These are phyloP conservation scores for Isotomurus palustris DNA, from an alignment of 2,888 invertebrate genomes.

Conservation along the genomic window DNA sequence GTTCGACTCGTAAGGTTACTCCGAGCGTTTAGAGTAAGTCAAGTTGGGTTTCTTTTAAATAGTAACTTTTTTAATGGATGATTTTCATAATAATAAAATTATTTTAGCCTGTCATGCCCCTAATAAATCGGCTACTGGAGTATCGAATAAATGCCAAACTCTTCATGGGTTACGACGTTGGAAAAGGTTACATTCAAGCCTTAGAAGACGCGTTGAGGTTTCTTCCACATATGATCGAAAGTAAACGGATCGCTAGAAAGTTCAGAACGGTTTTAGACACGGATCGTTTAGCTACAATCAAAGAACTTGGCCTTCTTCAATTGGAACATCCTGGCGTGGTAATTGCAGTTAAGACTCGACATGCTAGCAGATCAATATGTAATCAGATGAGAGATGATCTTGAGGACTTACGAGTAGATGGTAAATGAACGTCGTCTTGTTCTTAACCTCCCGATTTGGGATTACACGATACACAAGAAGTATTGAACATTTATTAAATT, in stretches of 20 bases:
- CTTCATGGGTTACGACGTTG: slow-evolving; percentile 62
- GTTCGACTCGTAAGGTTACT: slow-evolving; percentile 54
- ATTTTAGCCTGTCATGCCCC: slow-evolving; percentile 53
- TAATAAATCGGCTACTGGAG: slow-evolving; percentile 56
- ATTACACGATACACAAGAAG: no score
- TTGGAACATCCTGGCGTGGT: slow-evolving; percentile 60
- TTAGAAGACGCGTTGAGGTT: slow-evolving; percentile 59
- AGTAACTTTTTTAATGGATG: background rate
- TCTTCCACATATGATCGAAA: slow-evolving; percentile 54
- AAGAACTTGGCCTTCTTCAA: slow-evolving; percentile 56
- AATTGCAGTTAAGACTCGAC: slow-evolving; percentile 62
- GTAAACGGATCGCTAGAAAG: slow-evolving; percentile 49
- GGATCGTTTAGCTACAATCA: slow-evolving; percentile 53
- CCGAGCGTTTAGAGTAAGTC: slow-evolving; percentile 19
- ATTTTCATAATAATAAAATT: no score
- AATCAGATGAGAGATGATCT: slow-evolving; percentile 59
- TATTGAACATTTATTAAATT: background rate
- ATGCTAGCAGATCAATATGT: slow-evolving; percentile 61
- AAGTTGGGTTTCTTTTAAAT: background rate
- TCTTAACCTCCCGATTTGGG: background rate
- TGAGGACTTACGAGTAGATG: slow-evolving; percentile 56
- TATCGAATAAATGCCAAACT: slow-evolving; percentile 55
- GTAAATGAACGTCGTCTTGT: slow-evolving; percentile 6
- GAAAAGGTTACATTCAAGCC: slow-evolving; percentile 60
- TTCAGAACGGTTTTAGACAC: slow-evolving; percentile 45